Evolutionary conservation across 2,113 vertebrate species (phyloP), one percentile per base, ranked within the genome.

Genomic region (Epinephelus cyanopodus): DNA sequence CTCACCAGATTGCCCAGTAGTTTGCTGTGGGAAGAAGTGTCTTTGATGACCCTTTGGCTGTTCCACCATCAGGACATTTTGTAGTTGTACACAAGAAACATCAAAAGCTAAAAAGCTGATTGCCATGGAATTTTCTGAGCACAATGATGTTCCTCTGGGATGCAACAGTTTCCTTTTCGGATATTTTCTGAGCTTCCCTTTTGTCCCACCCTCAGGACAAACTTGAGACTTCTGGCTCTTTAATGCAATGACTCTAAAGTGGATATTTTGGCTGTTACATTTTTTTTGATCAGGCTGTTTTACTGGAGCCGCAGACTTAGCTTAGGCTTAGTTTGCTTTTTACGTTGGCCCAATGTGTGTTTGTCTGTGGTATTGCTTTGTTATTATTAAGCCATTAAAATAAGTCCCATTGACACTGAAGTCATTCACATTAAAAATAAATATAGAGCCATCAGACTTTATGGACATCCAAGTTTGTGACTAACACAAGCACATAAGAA

Each of bases 401-500:
- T 11, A 53, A 48, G 2, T 58, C 47, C 37, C 39, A 11, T 7
- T 56, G 57, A 57, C 65, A 72, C 64, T 71, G 61, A 72, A 29
- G 53, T 69, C 17, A 56, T 76, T 66, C 74, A 39, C 62, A 19
- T 63, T 63, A 33, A 62, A 67, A 58, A 57, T 73, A 66, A 61
- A 67, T 17, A 5, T n/a, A 23, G 33, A 27, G 11, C 21, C 19
- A 14, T 69, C 4, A 18, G 39, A 64, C 62, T 68, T 67, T 50
- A 21, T 56, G n/a, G 50, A 72, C 42, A 50, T 77, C 68, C 60
- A 88, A 83, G 83, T 64, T 76, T 81, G 33, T 83, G 77, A 85
- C 53, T 77, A 82, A 76, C 61, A 23, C 19, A 7, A 50, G 60
- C 58, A 39, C 68, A 63, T 33, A 21, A 37, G 27, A 27, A 27